phyloP scores from a whole-genome alignment of 2,888 invertebrate genomes.

The Ophion ventricosus region DNA sequence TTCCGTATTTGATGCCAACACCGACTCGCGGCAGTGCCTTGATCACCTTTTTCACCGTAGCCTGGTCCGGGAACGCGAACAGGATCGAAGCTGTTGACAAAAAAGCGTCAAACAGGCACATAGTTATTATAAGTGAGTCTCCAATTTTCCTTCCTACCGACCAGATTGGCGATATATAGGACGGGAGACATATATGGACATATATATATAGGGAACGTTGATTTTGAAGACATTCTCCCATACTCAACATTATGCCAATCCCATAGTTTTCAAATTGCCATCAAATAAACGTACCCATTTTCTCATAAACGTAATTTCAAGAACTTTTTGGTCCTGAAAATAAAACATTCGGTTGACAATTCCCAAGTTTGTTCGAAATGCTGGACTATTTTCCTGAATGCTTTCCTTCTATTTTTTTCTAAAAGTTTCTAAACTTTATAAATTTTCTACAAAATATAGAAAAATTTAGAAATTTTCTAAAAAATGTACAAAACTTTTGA shows the following conservation, averaged over 20 bases:
- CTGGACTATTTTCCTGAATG: too few relatives aligned
- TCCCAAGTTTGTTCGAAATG: too few relatives aligned
- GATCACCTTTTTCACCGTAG: slow-evolving; percentile 98
- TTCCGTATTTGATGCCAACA: slow-evolving; percentile 99
- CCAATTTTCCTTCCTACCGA: slow-evolving; percentile 56
- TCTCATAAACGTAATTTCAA: background rate
- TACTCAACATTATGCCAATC: background rate
- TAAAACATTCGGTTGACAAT: background rate
- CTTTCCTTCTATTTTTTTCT: too few relatives aligned
- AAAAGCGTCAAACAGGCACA: slow-evolving; percentile 72
- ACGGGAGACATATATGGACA: slow-evolving; percentile 30
- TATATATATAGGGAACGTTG: slow-evolving; percentile 2
- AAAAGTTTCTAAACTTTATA: too few relatives aligned
- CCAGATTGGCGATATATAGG: slow-evolving; percentile 17
- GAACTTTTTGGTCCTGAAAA: background rate
- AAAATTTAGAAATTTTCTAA: too few relatives aligned
- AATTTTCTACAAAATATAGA: too few relatives aligned
- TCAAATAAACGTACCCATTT: background rate
- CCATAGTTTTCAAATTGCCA: background rate
- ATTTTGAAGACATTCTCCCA: background rate
- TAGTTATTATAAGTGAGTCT: slow-evolving; percentile 55
- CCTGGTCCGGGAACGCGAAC: slow-evolving; percentile 99
- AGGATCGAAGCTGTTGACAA: slow-evolving; percentile 95
- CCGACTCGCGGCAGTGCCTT: slow-evolving; percentile 98
- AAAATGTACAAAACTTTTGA: too few relatives aligned